Evolutionary conservation across 2,888 invertebrate species (phyloP).

Genomic region (Nomada flava): DNA sequence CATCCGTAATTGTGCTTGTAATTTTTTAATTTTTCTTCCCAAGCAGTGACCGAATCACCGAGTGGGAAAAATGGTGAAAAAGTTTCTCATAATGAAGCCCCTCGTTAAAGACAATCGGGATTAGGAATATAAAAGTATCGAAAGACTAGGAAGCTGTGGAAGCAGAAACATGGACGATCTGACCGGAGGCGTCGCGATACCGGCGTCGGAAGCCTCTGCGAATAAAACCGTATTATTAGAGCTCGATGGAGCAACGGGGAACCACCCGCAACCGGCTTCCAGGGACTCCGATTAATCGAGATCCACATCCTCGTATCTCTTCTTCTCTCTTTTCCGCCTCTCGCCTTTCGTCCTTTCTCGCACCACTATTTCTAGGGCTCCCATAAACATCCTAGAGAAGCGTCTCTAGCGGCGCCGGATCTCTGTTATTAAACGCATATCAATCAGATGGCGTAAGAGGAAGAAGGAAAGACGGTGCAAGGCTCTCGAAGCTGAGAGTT

Average conservation of each 20-base stretch:
- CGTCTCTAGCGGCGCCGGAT: constrained; percentile 64
- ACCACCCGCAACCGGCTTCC: constrained; percentile 75
- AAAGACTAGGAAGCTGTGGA: constrained; percentile 60
- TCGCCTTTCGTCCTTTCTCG: not conserved
- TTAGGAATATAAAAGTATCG: constrained; percentile 19
- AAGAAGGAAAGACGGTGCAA: not conserved
- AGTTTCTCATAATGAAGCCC: constrained; percentile 16
- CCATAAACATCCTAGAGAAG: constrained; percentile 70
- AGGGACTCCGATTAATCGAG: constrained; percentile 72
- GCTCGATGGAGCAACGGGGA: constrained; percentile 67
- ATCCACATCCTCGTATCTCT: constrained; percentile 41
- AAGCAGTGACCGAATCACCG: too few relatives aligned
- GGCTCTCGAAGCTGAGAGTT: constrained; percentile 22
- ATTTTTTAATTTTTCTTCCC: too few relatives aligned
- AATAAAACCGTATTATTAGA: constrained; percentile 81
- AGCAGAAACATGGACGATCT: constrained; percentile 68
- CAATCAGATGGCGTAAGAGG: constrained; percentile 76
- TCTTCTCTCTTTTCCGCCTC: constrained; percentile 6
- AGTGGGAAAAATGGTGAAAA: too few relatives aligned
- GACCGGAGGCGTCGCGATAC: constrained; percentile 75
- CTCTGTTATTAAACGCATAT: constrained; percentile 83
- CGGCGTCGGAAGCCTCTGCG: constrained; percentile 77
- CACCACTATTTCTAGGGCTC: constrained; percentile 50
- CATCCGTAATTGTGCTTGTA: too few relatives aligned
- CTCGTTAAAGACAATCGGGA: not conserved